These are phyloP conservation scores for Hippoglossus hippoglossus DNA, from an alignment of 2,797 vertebrate genomes.

Conservation along the genomic window DNA sequence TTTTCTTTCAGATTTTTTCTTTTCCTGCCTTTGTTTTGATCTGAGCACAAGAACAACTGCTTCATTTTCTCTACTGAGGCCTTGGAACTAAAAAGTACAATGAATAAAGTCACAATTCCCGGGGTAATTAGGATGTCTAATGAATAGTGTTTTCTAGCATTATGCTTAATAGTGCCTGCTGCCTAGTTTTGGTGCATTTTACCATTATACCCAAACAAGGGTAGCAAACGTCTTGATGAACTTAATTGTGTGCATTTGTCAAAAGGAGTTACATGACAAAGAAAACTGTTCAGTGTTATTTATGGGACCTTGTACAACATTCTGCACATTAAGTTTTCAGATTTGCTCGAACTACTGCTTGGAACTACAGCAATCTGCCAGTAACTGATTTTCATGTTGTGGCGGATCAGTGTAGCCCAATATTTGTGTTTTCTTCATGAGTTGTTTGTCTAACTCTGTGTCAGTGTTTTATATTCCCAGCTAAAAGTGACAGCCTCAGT, in stretches of 20 bases:
- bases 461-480: background rate
- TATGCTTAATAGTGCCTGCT: constrained; percentile 30
- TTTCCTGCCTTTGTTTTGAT: background rate
- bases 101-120: constrained; percentile 29
- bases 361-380: background rate
- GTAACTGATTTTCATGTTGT: background rate
- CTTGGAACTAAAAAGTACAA: constrained; percentile 15
- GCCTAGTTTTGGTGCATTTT: constrained; percentile 30
- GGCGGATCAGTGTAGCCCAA: background rate
- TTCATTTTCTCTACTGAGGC: background rate
- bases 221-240: constrained; percentile 14
- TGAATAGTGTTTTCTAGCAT: constrained; percentile 39
- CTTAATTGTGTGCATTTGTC: too few relatives aligned
- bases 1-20: background rate
- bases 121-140: constrained; percentile 46
- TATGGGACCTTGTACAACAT: too few relatives aligned
- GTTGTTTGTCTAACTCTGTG: background rate
- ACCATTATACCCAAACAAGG: constrained; percentile 21
- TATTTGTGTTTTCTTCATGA: background rate
- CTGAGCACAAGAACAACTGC: background rate
- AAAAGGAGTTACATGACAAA: too few relatives aligned
- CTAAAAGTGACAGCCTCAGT: constrained; percentile 20
- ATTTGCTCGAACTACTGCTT: background rate
- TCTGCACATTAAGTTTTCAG: too few relatives aligned
- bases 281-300: too few relatives aligned